A percentile compares a stretch with the other conserved stretches of the same genome.
Evolutionary conservation across 2,113 vertebrate genomes (phyloP).

Genomic region (Ammodramus savannarum): DNA sequence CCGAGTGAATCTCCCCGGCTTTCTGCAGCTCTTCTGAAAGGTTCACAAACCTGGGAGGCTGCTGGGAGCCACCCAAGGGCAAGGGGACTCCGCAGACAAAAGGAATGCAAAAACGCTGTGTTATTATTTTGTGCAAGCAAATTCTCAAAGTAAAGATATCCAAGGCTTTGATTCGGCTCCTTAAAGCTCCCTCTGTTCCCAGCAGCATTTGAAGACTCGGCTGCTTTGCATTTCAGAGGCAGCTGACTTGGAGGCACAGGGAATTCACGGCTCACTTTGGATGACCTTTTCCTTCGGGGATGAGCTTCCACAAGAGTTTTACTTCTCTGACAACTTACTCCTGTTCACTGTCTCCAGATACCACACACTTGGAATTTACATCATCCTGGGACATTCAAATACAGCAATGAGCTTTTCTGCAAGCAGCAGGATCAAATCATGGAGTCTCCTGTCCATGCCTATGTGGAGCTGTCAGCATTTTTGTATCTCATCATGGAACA

Average conservation of each 20-base stretch:
- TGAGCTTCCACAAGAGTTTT: neutral
- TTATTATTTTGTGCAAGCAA: constrained; percentile 35
- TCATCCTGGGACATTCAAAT: neutral
- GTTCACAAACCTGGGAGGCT: constrained; percentile 22
- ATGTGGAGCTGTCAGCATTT: constrained; percentile 5
- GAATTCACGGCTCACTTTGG: neutral
- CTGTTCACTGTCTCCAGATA: neutral
- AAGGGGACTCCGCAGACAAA: neutral
- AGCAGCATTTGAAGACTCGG: constrained; percentile 21
- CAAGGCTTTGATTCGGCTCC: constrained; percentile 40
- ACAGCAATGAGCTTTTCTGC: neutral
- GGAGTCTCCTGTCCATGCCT: neutral
- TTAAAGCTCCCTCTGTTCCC: neutral
- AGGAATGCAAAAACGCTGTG: neutral
- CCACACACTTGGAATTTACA: neutral
- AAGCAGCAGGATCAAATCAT: rapidly evolving
- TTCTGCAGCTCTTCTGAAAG: neutral
- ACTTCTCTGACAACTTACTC: neutral
- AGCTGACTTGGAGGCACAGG: neutral
- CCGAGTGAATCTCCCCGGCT: neutral
- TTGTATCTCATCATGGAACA: neutral
- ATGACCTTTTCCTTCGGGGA: neutral
- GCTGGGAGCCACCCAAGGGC: constrained; percentile 28
- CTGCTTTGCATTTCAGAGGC: constrained; percentile 32
- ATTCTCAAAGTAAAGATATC: constrained; percentile 2